phyloP scores from a whole-genome alignment of 2,888 invertebrate genomes.

The Pycnomerus fuliginosus region DNA sequence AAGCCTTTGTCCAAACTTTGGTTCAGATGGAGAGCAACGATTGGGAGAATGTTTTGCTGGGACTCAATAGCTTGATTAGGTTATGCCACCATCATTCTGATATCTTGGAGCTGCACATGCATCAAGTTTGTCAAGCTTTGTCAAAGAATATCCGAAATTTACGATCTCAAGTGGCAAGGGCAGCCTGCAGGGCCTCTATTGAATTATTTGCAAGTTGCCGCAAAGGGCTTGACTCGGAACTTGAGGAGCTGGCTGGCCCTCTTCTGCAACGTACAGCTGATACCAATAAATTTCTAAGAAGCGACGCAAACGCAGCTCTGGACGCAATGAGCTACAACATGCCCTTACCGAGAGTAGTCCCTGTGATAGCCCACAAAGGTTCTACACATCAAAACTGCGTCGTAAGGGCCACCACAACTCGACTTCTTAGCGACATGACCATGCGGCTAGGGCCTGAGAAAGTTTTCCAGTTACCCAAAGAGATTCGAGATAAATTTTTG shows the following conservation, averaged over 20 bases:
- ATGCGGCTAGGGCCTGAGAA: slow-evolving; percentile 73
- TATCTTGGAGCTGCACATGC: slow-evolving; percentile 63
- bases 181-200: slow-evolving; percentile 80
- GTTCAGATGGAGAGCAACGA: slow-evolving; percentile 69
- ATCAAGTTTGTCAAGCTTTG: slow-evolving; percentile 68
- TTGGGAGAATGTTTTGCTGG: slow-evolving; percentile 77
- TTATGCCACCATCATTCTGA: slow-evolving; percentile 59
- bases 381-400: slow-evolving; percentile 82
- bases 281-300: slow-evolving; percentile 88
- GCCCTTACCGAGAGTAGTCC: slow-evolving; percentile 66
- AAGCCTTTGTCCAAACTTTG: slow-evolving; percentile 63
- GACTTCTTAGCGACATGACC: slow-evolving; percentile 71
- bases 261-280: slow-evolving; percentile 88
- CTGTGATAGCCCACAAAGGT: slow-evolving; percentile 68
- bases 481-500: slow-evolving; percentile 77
- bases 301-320: slow-evolving; percentile 82
- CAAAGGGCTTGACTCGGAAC: slow-evolving; percentile 68
- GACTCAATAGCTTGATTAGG: slow-evolving; percentile 66
- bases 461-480: slow-evolving; percentile 70
- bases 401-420: slow-evolving; percentile 81
- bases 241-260: slow-evolving; percentile 81
- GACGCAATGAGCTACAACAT: slow-evolving; percentile 79
- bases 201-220: slow-evolving; percentile 69
- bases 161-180: slow-evolving; percentile 88
- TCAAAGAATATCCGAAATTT: slow-evolving; percentile 83